Conservation (phyloP, 2,797 vertebrate genomes). For the Chelonia mydas region DNA sequence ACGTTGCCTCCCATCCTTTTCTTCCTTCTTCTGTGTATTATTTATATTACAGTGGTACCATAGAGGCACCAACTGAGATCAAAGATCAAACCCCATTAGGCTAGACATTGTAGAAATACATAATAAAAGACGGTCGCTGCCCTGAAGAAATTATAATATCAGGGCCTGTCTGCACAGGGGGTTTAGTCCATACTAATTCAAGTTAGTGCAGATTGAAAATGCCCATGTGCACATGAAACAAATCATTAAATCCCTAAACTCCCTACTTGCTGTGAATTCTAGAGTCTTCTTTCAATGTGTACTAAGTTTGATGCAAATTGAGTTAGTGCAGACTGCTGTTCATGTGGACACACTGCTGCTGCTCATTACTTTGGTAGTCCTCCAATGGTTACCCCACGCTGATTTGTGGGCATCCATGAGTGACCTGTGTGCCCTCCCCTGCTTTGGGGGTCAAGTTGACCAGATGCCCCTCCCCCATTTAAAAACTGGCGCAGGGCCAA, state of each 20-base stretch:
- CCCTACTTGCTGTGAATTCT: neutral
- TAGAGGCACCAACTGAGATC: neutral
- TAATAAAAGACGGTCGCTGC: neutral
- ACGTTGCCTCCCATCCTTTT: neutral
- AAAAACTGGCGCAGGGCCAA: neutral
- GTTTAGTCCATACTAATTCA: neutral
- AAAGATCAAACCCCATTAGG: fast-evolving
- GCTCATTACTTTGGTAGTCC: neutral
- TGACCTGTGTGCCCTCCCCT: neutral
- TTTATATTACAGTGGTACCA: neutral
- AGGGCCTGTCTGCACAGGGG: neutral
- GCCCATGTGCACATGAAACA: neutral
- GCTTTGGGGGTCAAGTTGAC: neutral
- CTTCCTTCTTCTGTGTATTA: neutral
- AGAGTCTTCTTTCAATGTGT: neutral
- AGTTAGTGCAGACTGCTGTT: neutral
- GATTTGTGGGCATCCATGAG: no score
- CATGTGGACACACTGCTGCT: neutral
- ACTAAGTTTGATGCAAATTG: neutral
- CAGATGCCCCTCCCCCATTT: neutral
- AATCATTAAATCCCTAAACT: neutral
- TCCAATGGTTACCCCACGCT: neutral
- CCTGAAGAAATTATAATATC: neutral
- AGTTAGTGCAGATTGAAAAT: neutral
- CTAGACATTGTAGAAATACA: neutral